Percentiles rank a stretch among this genome's conserved stretches.
These are phyloP conservation scores for Heterodera schachtii DNA, from an alignment of 1,140 invertebrate species.

Conservation along the genomic window DNA sequence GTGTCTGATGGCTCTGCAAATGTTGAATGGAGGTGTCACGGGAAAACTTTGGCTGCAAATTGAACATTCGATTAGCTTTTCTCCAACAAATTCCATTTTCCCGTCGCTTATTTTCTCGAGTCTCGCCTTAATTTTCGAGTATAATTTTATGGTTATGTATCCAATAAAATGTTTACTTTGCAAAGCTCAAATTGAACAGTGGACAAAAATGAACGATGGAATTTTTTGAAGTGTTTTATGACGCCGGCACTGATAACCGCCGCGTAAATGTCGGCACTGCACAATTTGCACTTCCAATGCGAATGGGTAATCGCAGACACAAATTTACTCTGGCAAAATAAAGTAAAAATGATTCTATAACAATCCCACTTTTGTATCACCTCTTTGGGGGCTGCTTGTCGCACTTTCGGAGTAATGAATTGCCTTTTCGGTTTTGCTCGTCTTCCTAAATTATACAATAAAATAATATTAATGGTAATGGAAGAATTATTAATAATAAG, in stretches of 20 bases:
- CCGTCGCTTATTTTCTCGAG: conserved; percentile 54
- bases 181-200: conserved; percentile 44
- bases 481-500: neutral
- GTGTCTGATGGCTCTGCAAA: conserved; percentile 61
- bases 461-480: conserved; percentile 6
- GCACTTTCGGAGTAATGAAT: conserved; percentile 55
- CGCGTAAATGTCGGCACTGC: conserved; percentile 53
- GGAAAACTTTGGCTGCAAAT: conserved; percentile 53
- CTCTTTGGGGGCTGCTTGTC: conserved; percentile 56
- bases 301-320: conserved; percentile 54
- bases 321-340: conserved; percentile 31
- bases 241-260: conserved; percentile 62
- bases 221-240: conserved; percentile 51
- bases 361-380: neutral
- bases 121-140: conserved; percentile 40
- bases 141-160: neutral
- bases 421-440: conserved; percentile 58
- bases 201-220: conserved; percentile 46
- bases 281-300: conserved; percentile 58
- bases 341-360: neutral
- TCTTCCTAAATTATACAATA: conserved; percentile 41
- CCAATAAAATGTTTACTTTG: conserved; percentile 32
- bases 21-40: conserved; percentile 59
- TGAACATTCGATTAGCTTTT: conserved; percentile 50
- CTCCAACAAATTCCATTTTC: conserved; percentile 53